Evolutionary conservation across 2,888 invertebrate species (phyloP).

Genomic region (Phyllotreta cruciferae): DNA sequence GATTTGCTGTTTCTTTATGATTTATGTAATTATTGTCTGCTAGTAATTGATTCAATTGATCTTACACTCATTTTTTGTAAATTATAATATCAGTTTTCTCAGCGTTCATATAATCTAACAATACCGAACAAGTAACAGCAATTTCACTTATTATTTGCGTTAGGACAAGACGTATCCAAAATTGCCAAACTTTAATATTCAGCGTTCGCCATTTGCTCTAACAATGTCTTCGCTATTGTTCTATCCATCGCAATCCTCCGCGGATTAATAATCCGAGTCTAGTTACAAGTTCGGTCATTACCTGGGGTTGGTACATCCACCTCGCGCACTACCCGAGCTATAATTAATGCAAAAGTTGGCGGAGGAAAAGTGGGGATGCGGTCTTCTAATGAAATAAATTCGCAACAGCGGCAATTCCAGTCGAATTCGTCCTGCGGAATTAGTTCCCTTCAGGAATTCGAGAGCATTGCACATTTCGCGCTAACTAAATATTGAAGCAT

Average conservation of each 20-base stretch:
- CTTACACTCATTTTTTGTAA: too few species aligned
- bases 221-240: constrained; percentile 18
- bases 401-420: constrained; percentile 38
- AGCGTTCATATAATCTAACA: too few species aligned
- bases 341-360: constrained; percentile 28
- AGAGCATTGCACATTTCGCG: constrained; percentile 14
- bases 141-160: too few species aligned
- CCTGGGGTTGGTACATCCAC: constrained; percentile 19
- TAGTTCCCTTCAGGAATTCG: constrained; percentile 30
- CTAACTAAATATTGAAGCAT: too few species aligned
- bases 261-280: constrained; percentile 35
- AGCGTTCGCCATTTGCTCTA: not conserved
- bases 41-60: too few species aligned
- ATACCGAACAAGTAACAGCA: too few species aligned
- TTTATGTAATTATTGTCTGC: too few species aligned
- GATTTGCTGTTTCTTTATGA: not conserved
- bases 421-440: constrained; percentile 27
- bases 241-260: constrained; percentile 16
- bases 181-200: constrained; percentile 6
- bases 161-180: constrained; percentile 5
- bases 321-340: constrained; percentile 13
- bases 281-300: constrained; percentile 39
- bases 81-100: too few species aligned
- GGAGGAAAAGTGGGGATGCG: constrained; percentile 18
- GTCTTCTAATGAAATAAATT: constrained; percentile 41